phyloP scores from a whole-genome alignment of 2,888 invertebrate species.

The Dryocosmus kuriphilus region DNA sequence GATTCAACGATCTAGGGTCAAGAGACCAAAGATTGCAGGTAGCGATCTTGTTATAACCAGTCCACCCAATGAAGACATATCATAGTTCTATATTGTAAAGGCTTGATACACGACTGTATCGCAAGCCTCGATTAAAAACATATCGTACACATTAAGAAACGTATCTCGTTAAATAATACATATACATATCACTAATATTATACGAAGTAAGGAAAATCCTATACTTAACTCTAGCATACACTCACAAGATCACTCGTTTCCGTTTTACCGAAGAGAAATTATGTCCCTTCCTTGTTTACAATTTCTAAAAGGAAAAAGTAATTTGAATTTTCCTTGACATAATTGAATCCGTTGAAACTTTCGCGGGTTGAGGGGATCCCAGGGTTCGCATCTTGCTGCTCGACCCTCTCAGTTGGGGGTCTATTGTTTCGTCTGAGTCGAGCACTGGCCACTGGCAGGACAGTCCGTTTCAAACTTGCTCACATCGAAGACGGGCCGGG shows the following conservation, averaged over 20 bases:
- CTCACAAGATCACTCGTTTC: constrained; percentile 21
- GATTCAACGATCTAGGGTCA: constrained; percentile 20
- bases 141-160: neutral
- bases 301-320: neutral
- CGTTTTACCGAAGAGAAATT: neutral
- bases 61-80: constrained; percentile 53
- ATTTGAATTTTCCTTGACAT: neutral
- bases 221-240: neutral
- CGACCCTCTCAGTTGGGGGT: no score
- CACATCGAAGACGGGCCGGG: no score
- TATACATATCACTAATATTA: constrained; percentile 28
- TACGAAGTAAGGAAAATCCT: constrained; percentile 1
- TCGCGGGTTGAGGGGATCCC: no score
- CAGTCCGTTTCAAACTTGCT: no score
- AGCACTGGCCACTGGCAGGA: no score
- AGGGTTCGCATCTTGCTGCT: no score
- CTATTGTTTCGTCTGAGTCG: no score
- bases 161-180: constrained; percentile 20
- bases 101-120: constrained; percentile 20
- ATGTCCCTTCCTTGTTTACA: neutral
- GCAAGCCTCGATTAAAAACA: constrained; percentile 22
- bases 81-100: constrained; percentile 39
- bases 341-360: constrained; percentile 4
- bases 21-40: constrained; percentile 39
- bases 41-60: constrained; percentile 39